Base-by-base conservation (phyloP, 2,113 vertebrate species). In the Amazona vittata region DNA sequence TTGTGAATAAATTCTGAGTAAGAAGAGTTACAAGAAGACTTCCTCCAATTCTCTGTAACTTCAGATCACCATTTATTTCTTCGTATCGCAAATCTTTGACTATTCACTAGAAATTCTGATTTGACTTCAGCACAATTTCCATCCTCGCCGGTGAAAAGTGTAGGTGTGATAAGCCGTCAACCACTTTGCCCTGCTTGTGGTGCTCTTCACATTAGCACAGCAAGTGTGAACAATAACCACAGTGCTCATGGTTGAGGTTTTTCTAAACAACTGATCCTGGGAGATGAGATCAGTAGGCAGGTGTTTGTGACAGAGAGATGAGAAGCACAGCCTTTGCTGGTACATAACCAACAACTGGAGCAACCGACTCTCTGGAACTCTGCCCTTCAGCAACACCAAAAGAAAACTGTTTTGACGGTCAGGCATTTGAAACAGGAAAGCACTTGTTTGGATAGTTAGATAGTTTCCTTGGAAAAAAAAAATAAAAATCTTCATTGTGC, bases 371-470 rank as follows among this genome's bases (percentile, higher is more conserved):
- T 65, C 57, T 92, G 90, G 53, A 92, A 24, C 53, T 80, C 50
- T 96, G 78, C 90, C 76, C 59, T 90, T 67, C 79, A 88, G 50
- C 71, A 83, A 37, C 59, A 92, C 79, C 59, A 65, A 73, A 82
- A 70, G 76, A 89, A 91, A 95, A 90, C 26, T 83, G 79, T 80
- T 95, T 83, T 78, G 90, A 95, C 76, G 89, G 90, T 37, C 55
- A 68, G 35, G 65, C 24, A 76, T 89, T 94, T 92, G 78, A 89
- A 90, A 96, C 88, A 93, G 92, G 95, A 97, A 95, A 90, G 25
- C 68, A 84, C 50, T 94, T 93, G 76, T 93, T 95, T 89, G 73
- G 93, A 96, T 82, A 84, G 49, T 95, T 89, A 68, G 93, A 96
- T 82, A 84, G 49, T 94, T 94, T 96, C 93, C 89, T 90, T 69